Conservation (phyloP, 1,140 invertebrate genomes). For the Drosophila gunungcola region DNA sequence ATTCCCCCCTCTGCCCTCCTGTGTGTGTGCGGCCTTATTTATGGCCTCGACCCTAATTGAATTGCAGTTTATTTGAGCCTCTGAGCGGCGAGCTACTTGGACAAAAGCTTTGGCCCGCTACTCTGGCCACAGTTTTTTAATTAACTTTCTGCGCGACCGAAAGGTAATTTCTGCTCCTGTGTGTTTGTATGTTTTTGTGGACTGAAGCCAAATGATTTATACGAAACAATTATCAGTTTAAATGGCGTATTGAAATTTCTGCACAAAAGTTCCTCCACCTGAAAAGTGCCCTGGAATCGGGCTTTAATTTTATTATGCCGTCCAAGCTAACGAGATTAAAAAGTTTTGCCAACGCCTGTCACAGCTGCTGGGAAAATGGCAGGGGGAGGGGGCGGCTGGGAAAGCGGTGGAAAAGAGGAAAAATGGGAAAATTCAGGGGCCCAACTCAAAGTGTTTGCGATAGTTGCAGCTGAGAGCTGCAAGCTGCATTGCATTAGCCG, state of each 20-base stretch:
- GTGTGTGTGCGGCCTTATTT: slow-evolving; percentile 62
- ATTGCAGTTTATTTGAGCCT: slow-evolving; percentile 77
- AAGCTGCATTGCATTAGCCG: slow-evolving; percentile 52
- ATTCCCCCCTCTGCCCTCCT: background rate
- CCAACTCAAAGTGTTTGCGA: slow-evolving; percentile 58
- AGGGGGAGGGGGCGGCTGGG: background rate
- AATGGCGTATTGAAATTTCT: slow-evolving; percentile 78
- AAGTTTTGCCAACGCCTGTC: slow-evolving; percentile 71
- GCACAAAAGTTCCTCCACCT: slow-evolving; percentile 61
- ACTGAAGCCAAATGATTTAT: slow-evolving; percentile 67
- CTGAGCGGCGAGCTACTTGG: slow-evolving; percentile 57
- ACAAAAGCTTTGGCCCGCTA: slow-evolving; percentile 58
- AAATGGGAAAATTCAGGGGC: slow-evolving; percentile 12
- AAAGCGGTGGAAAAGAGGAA: background rate
- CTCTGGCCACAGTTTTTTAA: slow-evolving; percentile 77
- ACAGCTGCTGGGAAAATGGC: slow-evolving; percentile 39
- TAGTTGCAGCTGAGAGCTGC: slow-evolving; percentile 56
- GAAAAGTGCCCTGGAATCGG: slow-evolving; percentile 41
- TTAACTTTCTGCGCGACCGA: slow-evolving; percentile 66
- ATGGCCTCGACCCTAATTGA: slow-evolving; percentile 75
- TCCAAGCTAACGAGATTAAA: slow-evolving; percentile 75
- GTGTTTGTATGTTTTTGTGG: slow-evolving; percentile 5
- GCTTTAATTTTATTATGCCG: slow-evolving; percentile 81
- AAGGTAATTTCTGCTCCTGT: slow-evolving; percentile 54
- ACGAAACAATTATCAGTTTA: slow-evolving; percentile 80